Evolutionary conservation across 2,888 invertebrate species (phyloP), one percentile per base, ranked within the genome.

Genomic region (Eupithecia exiguata): DNA sequence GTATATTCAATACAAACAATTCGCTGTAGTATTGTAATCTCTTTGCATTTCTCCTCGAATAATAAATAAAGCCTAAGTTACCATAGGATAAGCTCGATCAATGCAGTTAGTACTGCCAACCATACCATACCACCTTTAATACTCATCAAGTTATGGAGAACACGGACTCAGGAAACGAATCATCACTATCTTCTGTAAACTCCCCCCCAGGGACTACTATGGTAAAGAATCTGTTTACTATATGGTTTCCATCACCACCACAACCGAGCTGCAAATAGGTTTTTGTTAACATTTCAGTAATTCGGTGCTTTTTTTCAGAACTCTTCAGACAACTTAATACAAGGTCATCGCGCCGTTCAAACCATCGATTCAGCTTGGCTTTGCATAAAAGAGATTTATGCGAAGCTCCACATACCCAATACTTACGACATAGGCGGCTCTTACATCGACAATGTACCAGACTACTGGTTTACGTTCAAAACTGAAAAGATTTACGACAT

Each of bases 401-500:
- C 88, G 53, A 94, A 93, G 80, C 84, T 92, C 5, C 84, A 91
- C 71, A 83, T 93, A 7, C 89, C 91, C 0, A 89, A 91, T 77
- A 85, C 88, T 25, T 93, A 93, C 73, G 92, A 93, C 68, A 86
- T 94, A 35, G 94, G 94, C 16, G 92, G 93, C 38, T 91, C 94
- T 0, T 91, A 91, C 73, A 85, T 87, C 40, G 82, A 88, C 36
- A 88, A 91, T 63, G 82, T 88, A 1, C 84, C 88, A 0, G 92
- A 93, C 74, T 91, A 85, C 75, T 91, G 92, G 90, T 92, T 94
- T 72, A 83, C 88, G 12, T 91, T 76, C 77, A 89, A 87, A 81
- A 88, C 89, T 0, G 92, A 93, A 78, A 86, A 86, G 79, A 83
- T 90, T 0, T 84, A 86, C 21, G 83, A 83, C 63, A 83, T 89